Conservation (phyloP, 2,888 invertebrate species). For the Petrophora chlorosata region DNA sequence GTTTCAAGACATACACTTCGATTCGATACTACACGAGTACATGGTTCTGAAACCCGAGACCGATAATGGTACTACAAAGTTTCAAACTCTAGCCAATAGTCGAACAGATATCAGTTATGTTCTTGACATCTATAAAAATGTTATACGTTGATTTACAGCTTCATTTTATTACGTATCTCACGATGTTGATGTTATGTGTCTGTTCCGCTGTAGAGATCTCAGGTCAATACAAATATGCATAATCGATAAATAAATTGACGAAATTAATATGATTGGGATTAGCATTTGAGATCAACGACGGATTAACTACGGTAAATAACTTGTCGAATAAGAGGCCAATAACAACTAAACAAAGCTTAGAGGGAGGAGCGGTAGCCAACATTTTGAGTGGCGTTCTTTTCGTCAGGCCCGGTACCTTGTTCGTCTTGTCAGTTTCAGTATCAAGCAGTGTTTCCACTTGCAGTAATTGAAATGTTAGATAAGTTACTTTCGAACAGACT, state of each 20-base stretch:
- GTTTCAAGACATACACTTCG: too few relatives aligned
- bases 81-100: constrained; percentile 13
- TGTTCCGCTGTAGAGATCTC: constrained; percentile 6
- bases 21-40: neutral
- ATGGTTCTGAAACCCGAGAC: neutral
- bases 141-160: constrained; percentile 18
- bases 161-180: constrained; percentile 11
- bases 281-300: constrained; percentile 5
- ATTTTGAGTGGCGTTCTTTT: too few relatives aligned
- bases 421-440: too few relatives aligned
- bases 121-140: constrained; percentile 24
- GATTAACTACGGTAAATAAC: too few relatives aligned
- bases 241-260: constrained; percentile 8
- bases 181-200: constrained; percentile 4
- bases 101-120: constrained; percentile 13
- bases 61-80: too few relatives aligned
- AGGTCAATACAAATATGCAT: constrained; percentile 9
- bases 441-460: too few relatives aligned
- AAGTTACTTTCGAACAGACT: too few relatives aligned
- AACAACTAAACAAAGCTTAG: too few relatives aligned
- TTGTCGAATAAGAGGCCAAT: too few relatives aligned
- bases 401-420: too few relatives aligned
- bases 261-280: constrained; percentile 9
- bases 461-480: too few relatives aligned
- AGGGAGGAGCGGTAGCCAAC: too few relatives aligned